Percentiles rank a stretch among this genome's conserved stretches.
These are phyloP conservation scores for Colletes gigas DNA, from an alignment of 1,140 invertebrate species.

Conservation along the genomic window DNA sequence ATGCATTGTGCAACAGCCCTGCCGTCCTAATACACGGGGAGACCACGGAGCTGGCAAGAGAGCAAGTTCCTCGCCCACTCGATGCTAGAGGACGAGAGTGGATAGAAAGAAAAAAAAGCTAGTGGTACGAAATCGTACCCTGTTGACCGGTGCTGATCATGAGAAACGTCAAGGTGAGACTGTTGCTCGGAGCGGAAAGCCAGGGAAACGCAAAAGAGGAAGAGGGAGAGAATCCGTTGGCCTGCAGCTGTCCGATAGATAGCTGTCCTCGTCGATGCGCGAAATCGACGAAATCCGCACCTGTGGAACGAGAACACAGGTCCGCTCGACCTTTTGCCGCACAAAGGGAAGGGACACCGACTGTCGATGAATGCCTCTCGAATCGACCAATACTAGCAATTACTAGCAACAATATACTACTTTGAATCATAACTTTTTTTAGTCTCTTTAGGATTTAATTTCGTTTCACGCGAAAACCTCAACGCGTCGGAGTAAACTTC, in stretches of 20 bases:
- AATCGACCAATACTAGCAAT: no score
- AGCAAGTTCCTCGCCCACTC: constrained; percentile 55
- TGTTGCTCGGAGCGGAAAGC: not conserved
- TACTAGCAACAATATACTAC: no score
- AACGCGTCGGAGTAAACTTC: no score
- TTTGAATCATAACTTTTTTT: no score
- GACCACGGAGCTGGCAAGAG: constrained; percentile 62
- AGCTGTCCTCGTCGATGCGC: constrained; percentile 53
- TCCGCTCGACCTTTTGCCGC: not conserved
- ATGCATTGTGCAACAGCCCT: constrained; percentile 60
- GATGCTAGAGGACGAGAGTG: constrained; percentile 31
- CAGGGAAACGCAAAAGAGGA: not conserved
- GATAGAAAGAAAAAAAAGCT: constrained; percentile 40
- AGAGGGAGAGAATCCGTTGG: not conserved
- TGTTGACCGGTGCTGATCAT: constrained; percentile 34
- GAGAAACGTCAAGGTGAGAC: constrained; percentile 50
- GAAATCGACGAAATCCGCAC: constrained; percentile 62
- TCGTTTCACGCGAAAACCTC: no score
- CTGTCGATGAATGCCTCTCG: no score
- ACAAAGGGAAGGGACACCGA: no score
- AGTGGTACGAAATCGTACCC: constrained; percentile 43
- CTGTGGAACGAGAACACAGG: constrained; percentile 48
- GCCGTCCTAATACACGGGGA: constrained; percentile 43
- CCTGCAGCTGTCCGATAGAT: constrained; percentile 59
- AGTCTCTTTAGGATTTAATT: no score